Base-by-base conservation (phyloP, 1,140 invertebrate genomes). In the Listronotus oregonensis region DNA sequence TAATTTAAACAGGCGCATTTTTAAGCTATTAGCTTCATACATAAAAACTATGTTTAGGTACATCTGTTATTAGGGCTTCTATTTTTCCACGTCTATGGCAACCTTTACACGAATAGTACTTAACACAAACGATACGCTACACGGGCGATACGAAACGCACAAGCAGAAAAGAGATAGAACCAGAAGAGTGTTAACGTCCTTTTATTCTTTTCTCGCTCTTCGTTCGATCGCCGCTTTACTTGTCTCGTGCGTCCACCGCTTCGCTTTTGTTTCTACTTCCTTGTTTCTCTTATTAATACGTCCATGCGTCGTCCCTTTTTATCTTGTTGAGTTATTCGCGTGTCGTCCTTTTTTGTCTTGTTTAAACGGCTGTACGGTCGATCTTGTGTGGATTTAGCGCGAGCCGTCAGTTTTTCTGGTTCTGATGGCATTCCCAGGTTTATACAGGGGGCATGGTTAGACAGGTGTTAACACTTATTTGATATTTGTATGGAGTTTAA, bases 191-290 rank as follows among this genome's bases (percentile, higher is more conserved):
- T 60, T 60, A 60, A 60, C 57, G 44, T 47, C 46, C 57, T 58
- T 60, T 60, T 49, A 49, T 60, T 60, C 57, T 60, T 60, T 50
- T 60, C 57, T 60, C 44, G 57, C 57, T 60, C 57, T 47, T 39
- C 32, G 32, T 47, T 50, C 57, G 46, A 47, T 60, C 57, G 57
- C 57, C 34, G 43, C 32, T 34, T 46, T 39, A 34, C 57, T 60
- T 60, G 57, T 60, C 57, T 40, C 57, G 57, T 60, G 52, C 52
- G 57, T 60, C 57, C 57, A 50, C 44, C 57, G 57, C 44, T 60
- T 46, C 46, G 57, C 57, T 60, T 60, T 60, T 60, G 57, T 60
- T 60, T 60, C 57, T 46, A 60, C 42, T 60, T 60, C 57, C 57
- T 50, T 60, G 57, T 60, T 60, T 60, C 32, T 60, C 57, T 60